Evolutionary conservation across 2,888 invertebrate genomes (phyloP), one percentile per base, ranked within the genome.

Genomic region (Plagiodera versicolora): DNA sequence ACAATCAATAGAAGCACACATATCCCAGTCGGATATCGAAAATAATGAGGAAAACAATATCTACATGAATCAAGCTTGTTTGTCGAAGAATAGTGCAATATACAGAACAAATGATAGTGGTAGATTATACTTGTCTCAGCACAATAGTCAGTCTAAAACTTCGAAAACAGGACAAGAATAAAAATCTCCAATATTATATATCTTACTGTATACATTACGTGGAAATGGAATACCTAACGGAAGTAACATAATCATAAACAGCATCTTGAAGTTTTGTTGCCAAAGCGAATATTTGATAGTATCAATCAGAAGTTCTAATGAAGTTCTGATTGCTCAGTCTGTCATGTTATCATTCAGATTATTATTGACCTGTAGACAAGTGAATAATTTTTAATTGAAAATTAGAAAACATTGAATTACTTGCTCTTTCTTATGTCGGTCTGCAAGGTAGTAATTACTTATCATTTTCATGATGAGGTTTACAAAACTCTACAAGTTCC

Each of bases 121-220:
- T 32, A n/a, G 9, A 5, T 32, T 46, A 47, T 45, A 61, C 58
- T 58, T 35, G 52, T 58, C 45, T 54, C 61, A 61, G 61, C 58
- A 61, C 54, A 49, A 61, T 61, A 61, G 61, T 58, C 61, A 58
- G 61, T 61, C 61, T 61, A 61, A 55, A 44, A 46, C 14, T 51
- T 45, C 24, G 6, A 24, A 24, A 24, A 6, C 24, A 32, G 20
- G 20, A 28, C 50, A 50, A 50, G 20, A 16, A 28, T 30, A 50
- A 11, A 17, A 50, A 50, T 17, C 32, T 24, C 6, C 24, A 24
- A 24, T 24, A 24, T 6, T n/a, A n/a, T n/a, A n/a, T n/a, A n/a
- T 17, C 39, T 39, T 39, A 39, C 3, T 16, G 19, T 48, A 48
- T 48, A 48, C 48, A 48, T 20, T 6, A 24, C 24, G 24, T 24